These are phyloP conservation scores for Tachystola acroxantha DNA, from an alignment of 2,888 invertebrate genomes.

Conservation along the genomic window DNA sequence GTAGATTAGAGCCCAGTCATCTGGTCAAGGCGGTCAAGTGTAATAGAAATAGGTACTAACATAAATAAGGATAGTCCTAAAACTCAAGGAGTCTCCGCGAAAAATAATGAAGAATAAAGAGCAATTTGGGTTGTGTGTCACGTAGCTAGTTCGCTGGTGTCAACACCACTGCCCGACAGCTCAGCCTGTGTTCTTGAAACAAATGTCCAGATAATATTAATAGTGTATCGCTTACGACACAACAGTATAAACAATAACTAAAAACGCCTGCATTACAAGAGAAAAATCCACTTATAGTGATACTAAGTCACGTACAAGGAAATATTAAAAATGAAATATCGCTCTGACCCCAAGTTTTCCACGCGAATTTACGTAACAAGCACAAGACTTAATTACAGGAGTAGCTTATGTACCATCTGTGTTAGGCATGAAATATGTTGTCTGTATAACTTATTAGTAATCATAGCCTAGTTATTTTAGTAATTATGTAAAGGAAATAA, in stretches of 20 bases:
- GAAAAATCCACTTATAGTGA: too few relatives aligned
- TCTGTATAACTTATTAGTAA: slow-evolving; percentile 13
- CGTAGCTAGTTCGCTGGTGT: slow-evolving; percentile 44
- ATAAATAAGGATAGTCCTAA: slow-evolving; percentile 27
- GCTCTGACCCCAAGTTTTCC: too few relatives aligned
- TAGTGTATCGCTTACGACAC: not conserved
- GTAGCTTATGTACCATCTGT: slow-evolving; percentile 16
- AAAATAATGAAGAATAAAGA: slow-evolving; percentile 42
- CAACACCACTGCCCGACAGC: slow-evolving; percentile 49
- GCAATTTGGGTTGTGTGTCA: slow-evolving; percentile 50
- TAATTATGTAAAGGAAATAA: slow-evolving; percentile 21
- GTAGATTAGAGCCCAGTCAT: not conserved
- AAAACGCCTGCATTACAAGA: too few relatives aligned
- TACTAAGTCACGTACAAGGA: too few relatives aligned
- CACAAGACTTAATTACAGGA: slow-evolving; percentile 19
- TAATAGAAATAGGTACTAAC: slow-evolving; percentile 7
- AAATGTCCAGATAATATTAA: slow-evolving; percentile 21
- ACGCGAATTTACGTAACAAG: not conserved
- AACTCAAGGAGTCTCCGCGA: slow-evolving; percentile 40
- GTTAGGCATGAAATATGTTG: slow-evolving; percentile 9
- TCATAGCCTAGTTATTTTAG: slow-evolving; percentile 22
- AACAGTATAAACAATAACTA: too few relatives aligned
- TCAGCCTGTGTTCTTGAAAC: slow-evolving; percentile 43
- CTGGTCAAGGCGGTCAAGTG: slow-evolving; percentile 4
- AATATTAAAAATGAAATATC: too few relatives aligned